Base-by-base conservation (phyloP, 64 coral and sea anemone species). In the Montipora capricornis region DNA sequence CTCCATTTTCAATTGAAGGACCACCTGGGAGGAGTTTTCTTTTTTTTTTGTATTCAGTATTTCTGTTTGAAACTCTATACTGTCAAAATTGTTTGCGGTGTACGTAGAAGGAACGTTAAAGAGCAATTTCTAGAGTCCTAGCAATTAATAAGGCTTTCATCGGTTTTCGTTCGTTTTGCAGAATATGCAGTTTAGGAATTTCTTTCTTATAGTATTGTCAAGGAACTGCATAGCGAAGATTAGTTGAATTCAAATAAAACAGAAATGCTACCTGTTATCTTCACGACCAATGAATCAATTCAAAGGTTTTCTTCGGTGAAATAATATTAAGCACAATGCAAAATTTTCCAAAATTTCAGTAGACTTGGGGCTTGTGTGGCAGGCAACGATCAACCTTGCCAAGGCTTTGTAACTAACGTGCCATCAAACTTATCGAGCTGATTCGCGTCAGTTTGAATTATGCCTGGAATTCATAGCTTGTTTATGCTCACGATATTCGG, bases 391-490 rank as follows among this genome's bases (percentile, higher is more conserved):
- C 4, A 68, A 68, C 17, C 17, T 19, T 16, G 64, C 15, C 13
- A 17, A 19, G 14, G 8, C 64, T 68, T 68, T 15, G 64, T 68
- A 12, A 68, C 64, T 16, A 68, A 5, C 64, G 64, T 81, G 16
- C 20, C 50, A 24, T 81, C 19, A 24, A 20, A 6, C 17, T 68
- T 15, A 69, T 68, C 67, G 66, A 50, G 46, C 45, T 71, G 82
- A 70, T 86, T 70, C 14, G 76, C 37, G 37, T 44, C 29, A 76
- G 46, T 14, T 12, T 19, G 49, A 86, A 86, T 47, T 16, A 73
- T n/a, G 82, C 82, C 48, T 86, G 82, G 82, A 86, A 86, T 86
- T 86, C 47, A 50, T 73, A 12, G 19, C 10, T 67, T 47, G 45
- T 69, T 73, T 71, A 86, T 73, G 45, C 82, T 47, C 71, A 57